phyloP scores from a whole-genome alignment of 2,888 invertebrate species.

The Diarsia mendica region DNA sequence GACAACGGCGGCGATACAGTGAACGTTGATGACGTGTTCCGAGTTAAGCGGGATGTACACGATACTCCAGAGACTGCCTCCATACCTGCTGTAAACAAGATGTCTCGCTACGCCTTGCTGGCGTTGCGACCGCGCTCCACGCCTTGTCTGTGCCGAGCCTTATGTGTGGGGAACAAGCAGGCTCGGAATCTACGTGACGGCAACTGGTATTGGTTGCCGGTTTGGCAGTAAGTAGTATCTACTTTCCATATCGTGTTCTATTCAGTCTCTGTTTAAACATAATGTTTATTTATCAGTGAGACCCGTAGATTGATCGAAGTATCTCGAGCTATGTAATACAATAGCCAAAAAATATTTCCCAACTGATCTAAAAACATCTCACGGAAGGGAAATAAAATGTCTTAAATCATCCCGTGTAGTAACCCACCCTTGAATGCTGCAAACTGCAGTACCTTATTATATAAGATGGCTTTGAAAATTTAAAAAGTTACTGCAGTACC shows the following conservation, averaged over 20 bases:
- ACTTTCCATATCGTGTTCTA: not conserved
- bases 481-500: no score
- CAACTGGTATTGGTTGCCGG: slow-evolving; percentile 92
- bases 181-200: slow-evolving; percentile 89
- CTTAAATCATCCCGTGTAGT: no score
- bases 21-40: slow-evolving; percentile 85
- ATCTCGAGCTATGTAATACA: not conserved
- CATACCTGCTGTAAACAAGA: slow-evolving; percentile 88
- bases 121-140: slow-evolving; percentile 88
- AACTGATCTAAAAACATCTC: no score
- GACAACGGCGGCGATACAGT: slow-evolving; percentile 81
- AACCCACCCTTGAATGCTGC: not conserved
- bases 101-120: slow-evolving; percentile 88
- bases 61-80: slow-evolving; percentile 73
- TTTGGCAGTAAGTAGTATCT: slow-evolving; percentile 92
- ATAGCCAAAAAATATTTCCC: not conserved
- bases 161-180: slow-evolving; percentile 93
- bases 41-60: slow-evolving; percentile 80
- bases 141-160: slow-evolving; percentile 91
- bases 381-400: not conserved
- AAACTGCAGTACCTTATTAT: not conserved
- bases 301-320: not conserved
- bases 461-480: no score
- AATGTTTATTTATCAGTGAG: not conserved
- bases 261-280: not conserved